phyloP scores from a whole-genome alignment of 1,140 invertebrate genomes.

The Diorhabda carinulata region DNA sequence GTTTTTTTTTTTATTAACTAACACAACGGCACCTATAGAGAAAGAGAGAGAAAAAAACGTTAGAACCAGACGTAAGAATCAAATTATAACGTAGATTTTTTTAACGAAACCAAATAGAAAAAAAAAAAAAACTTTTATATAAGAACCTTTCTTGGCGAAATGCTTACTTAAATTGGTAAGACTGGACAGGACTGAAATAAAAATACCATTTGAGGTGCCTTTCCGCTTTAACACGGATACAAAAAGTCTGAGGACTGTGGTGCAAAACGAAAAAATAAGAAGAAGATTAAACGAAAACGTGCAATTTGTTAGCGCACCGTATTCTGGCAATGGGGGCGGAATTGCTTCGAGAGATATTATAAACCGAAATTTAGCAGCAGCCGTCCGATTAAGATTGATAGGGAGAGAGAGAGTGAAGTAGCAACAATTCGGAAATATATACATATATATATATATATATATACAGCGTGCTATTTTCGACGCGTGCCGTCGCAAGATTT shows the following conservation, averaged over 20 bases:
- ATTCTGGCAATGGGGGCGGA: slow-evolving; percentile 26
- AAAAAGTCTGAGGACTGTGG: slow-evolving; percentile 45
- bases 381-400: slow-evolving; percentile 31
- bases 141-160: slow-evolving; percentile 44
- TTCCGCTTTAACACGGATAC: slow-evolving; percentile 40
- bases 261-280: slow-evolving; percentile 31
- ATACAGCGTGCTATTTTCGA: slow-evolving; percentile 32
- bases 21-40: slow-evolving; percentile 44
- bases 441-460: too few relatives aligned
- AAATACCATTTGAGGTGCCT: slow-evolving; percentile 45
- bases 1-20: slow-evolving; percentile 38
- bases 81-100: slow-evolving; percentile 45
- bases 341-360: slow-evolving; percentile 31
- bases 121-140: slow-evolving; percentile 38
- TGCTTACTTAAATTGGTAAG: slow-evolving; percentile 47
- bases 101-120: slow-evolving; percentile 19
- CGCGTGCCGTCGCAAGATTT: slow-evolving; percentile 30
- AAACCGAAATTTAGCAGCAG: slow-evolving; percentile 27
- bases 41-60: slow-evolving; percentile 28
- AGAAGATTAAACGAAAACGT: slow-evolving; percentile 28
- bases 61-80: slow-evolving; percentile 33
- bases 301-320: slow-evolving; percentile 38
- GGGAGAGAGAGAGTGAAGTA: slow-evolving; percentile 37
- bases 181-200: slow-evolving; percentile 46
- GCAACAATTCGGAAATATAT: too few relatives aligned